phyloP scores from a whole-genome alignment of 1,140 invertebrate species.

The Ceratina japonica region DNA sequence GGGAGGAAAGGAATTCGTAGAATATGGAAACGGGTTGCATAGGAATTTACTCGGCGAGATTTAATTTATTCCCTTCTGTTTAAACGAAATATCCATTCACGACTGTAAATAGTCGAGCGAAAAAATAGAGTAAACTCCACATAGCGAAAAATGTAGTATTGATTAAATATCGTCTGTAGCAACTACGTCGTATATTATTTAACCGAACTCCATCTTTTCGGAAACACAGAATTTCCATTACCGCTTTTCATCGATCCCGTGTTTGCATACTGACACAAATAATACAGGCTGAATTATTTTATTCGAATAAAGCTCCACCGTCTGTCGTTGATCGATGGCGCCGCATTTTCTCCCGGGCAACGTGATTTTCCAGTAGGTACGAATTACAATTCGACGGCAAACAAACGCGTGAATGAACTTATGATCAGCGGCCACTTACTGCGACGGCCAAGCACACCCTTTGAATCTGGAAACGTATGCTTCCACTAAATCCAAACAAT shows the following conservation, averaged over 20 bases:
- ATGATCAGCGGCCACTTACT: background rate
- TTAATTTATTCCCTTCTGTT: background rate
- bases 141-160: background rate
- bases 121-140: background rate
- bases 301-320: slow-evolving; percentile 5
- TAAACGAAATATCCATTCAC: background rate
- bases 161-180: slow-evolving; percentile 6
- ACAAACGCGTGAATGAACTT: slow-evolving; percentile 25
- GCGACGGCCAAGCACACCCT: too few species aligned
- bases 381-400: slow-evolving; percentile 24
- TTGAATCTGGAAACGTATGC: background rate
- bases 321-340: slow-evolving; percentile 20
- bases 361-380: slow-evolving; percentile 20
- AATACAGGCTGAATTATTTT: slow-evolving; percentile 15
- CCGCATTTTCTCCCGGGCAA: background rate
- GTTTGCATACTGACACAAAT: slow-evolving; percentile 1
- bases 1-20: too few species aligned
- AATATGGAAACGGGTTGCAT: too few species aligned
- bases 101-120: background rate
- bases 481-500: too few species aligned
- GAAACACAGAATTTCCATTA: slow-evolving; percentile 20
- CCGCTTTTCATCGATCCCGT: background rate
- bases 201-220: background rate
- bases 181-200: background rate
- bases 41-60: too few species aligned